Percentiles rank a stretch among this genome's conserved stretches.
phyloP scores from a whole-genome alignment of 64 coral and sea anemone species.

The Porites lutea region DNA sequence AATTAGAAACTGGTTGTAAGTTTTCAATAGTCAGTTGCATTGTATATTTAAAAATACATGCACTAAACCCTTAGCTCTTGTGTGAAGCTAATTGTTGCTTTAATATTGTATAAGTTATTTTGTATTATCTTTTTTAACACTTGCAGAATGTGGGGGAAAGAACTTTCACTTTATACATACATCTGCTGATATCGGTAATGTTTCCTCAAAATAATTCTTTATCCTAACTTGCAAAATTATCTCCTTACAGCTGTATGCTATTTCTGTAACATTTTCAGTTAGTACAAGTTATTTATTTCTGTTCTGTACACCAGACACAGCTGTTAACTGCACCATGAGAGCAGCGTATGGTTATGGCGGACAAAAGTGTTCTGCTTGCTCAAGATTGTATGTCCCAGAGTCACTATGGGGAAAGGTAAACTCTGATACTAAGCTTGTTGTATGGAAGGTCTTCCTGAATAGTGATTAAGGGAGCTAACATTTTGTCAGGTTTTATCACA shows the following conservation, averaged over 20 bases:
- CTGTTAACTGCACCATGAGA: conserved; percentile 91
- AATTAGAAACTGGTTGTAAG: too few species aligned
- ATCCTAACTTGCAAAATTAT: background rate
- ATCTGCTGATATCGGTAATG: conserved; percentile 89
- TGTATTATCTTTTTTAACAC: background rate
- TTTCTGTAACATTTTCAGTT: too few species aligned
- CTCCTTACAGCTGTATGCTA: background rate
- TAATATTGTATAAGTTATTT: background rate
- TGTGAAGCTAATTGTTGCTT: too few species aligned
- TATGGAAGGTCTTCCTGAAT: too few species aligned
- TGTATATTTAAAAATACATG: too few species aligned
- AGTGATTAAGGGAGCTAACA: too few species aligned
- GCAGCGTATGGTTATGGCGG: conserved; percentile 94
- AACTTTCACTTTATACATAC: conserved; percentile 96
- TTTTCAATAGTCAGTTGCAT: too few species aligned
- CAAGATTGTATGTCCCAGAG: conserved; percentile 90
- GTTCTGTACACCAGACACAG: conserved; percentile 66
- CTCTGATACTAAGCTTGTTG: too few species aligned
- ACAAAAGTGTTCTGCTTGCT: conserved; percentile 95
- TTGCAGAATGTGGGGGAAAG: conserved; percentile 94
- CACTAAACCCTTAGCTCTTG: too few species aligned
- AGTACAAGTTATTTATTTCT: background rate
- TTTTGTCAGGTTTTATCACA: too few species aligned
- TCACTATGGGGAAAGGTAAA: conserved; percentile 86
- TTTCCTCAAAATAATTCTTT: background rate